Evolutionary conservation across 2,113 vertebrate genomes (phyloP), one percentile per base, ranked within the genome.

Genomic region (Hiodon tergisus): DNA sequence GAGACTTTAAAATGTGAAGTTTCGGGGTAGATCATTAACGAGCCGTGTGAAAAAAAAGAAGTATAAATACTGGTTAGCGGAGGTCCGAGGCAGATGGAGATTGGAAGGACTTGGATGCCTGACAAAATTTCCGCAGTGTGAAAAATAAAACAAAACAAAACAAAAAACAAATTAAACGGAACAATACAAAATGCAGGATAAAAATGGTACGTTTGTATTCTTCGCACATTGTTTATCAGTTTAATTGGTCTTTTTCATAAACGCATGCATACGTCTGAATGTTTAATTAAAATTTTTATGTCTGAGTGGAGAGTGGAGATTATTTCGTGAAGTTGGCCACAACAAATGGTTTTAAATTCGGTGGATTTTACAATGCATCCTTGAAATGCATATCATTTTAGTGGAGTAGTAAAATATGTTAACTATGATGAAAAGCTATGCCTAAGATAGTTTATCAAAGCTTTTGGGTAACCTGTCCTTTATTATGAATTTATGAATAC

Each of bases 21-120:
- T 69, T 3, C 4, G 58, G 74, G 74, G 85, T 88, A 77, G 66
- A 87, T 87, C 57, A 90, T 88, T 90, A 87, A 89, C 86, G 71
- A 74, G 52, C 5, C 52, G 71, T 31, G n/a, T 70, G 72, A 47
- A 47, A 63, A 76, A 55, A 53, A 46, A 46, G 47, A 68, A 68
- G 70, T 77, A 79, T 78, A 60, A 67, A 13, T 59, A 67, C 48
- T 60, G 66, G 5, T 72, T 16, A 17, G 14, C 66, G 4, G 53
- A 31, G 14, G 72, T 62, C 54, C 2, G 8, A n/a, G 71, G 77
- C 46, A 74, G 58, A 59, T 5, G n/a, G 61, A 66, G 57, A 46
- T 62, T 78, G 85, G 86, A 83, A 79, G 85, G 85, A 77, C 80
- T 86, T 84, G 80, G 80, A 77, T 9, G 14, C 2, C 6, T n/a